Percentiles rank a stretch among this genome's conserved stretches.
phyloP scores from a whole-genome alignment of 2,888 invertebrate species.

The Spodoptera picta region DNA sequence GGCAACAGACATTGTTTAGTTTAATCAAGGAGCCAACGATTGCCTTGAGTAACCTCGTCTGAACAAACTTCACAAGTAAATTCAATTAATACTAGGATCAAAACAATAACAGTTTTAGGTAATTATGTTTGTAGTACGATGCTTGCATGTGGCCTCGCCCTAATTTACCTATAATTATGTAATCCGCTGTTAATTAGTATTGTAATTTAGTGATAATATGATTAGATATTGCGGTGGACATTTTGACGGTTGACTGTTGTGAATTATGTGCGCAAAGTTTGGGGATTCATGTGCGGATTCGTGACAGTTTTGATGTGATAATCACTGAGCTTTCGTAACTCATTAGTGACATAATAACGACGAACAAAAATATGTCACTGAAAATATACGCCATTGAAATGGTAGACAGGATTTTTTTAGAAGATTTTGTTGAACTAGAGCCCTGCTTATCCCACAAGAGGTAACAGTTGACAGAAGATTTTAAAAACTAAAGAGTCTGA shows the following conservation, averaged over 20 bases:
- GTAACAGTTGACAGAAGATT: conserved; percentile 32
- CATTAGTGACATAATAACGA: too few species aligned
- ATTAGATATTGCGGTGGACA: conserved; percentile 34
- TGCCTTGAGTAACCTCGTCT: conserved; percentile 80
- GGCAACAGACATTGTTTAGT: conserved; percentile 81
- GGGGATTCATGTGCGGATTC: conserved; percentile 12
- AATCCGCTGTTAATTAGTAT: conserved; percentile 54
- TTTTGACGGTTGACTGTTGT: conserved; percentile 7
- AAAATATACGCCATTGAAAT: too few species aligned
- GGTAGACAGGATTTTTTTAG: background rate
- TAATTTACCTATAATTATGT: conserved; percentile 60
- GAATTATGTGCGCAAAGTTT: too few species aligned
- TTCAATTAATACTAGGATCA: conserved; percentile 83
- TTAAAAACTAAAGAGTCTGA: conserved; percentile 25
- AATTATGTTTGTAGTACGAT: conserved; percentile 79
- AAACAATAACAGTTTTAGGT: conserved; percentile 84
- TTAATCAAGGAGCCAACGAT: conserved; percentile 82
- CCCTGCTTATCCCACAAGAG: conserved; percentile 20
- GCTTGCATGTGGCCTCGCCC: conserved; percentile 57
- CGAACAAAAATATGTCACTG: too few species aligned
- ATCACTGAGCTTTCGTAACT: too few species aligned
- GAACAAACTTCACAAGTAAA: conserved; percentile 82
- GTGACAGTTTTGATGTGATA: background rate
- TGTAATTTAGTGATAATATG: conserved; percentile 30
- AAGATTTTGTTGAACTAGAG: conserved; percentile 8